Evolutionary conservation across 2,888 invertebrate species (phyloP), one percentile per base, ranked within the genome.

Genomic region (Epinotia nisella): DNA sequence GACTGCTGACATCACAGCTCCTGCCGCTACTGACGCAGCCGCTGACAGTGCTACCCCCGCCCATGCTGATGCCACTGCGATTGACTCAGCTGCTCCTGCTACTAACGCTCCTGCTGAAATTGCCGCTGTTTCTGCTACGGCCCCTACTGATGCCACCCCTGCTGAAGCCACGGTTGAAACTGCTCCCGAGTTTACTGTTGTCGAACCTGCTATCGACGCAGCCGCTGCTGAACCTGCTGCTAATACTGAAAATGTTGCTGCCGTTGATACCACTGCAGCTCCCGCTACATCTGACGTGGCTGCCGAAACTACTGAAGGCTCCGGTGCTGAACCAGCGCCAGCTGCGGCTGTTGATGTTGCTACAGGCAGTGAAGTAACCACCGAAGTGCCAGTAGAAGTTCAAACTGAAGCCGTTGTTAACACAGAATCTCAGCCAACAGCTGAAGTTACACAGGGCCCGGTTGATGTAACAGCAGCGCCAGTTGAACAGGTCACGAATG

Each of bases 1-100:
- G 39, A 60, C 85, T 78, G 84, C 87, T 73, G 87, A 83, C 61
- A 62, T 35, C 45, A 56, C 51, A 15, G 70, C 60, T 3, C 13
- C n/a, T 3, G 7, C 21, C 19, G 24, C 41, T 59, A 49, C 13
- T 11, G 56, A 39, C 1, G 49, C 39, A 39, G 60, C 39, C 15
- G 70, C 58, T 3, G 21, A 61, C 29, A 60, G 9, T 65, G 61
- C 56, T 15, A 60, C 59, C n/a, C 41, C 70, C 53, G 45, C 55
- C 35, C 55, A 21, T 15, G 56, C 41, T 29, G 56, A 29, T 24
- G 71, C 71, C 17, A 51, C 59, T 29, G 29, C 7, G 7, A 24
- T 24, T 24, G n/a, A 58, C 2, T 10, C 29, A 13, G 49, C 21
- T 49, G 45, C 76, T 29, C 71, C 24, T 49, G 82, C 77, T 71